Conservation (phyloP, 2,888 invertebrate genomes). For the Melipona bicolor region DNA sequence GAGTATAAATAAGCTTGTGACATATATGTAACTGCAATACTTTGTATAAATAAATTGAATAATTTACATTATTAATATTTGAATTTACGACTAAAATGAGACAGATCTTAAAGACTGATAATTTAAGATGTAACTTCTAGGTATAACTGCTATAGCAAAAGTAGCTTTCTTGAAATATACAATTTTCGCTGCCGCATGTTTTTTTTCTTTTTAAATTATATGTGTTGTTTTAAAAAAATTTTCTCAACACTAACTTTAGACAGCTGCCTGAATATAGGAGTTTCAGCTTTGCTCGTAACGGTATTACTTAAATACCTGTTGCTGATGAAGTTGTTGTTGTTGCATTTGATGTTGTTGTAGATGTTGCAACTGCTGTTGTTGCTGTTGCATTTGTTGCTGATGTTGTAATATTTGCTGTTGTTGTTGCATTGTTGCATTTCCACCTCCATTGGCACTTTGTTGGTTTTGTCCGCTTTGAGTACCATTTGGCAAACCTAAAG, state of each 20-base stretch:
- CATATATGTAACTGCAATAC: conserved; percentile 36
- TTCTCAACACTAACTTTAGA: conserved; percentile 34
- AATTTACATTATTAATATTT: conserved; percentile 36
- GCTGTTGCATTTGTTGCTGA: conserved; percentile 78
- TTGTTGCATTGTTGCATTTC: conserved; percentile 76
- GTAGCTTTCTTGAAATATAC: conserved; percentile 21
- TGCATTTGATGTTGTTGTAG: conserved; percentile 85
- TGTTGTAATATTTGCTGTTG: conserved; percentile 79
- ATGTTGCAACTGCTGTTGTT: conserved; percentile 86
- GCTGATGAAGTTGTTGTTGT: conserved; percentile 86
- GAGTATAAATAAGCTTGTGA: conserved; percentile 45
- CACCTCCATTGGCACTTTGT: conserved; percentile 76
- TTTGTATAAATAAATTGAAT: conserved; percentile 40
- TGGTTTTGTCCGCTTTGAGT: conserved; percentile 78
- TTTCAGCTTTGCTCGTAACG: conserved; percentile 60
- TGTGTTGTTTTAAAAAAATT: conserved; percentile 23
- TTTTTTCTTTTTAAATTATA: conserved; percentile 17
- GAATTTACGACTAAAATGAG: conserved; percentile 36
- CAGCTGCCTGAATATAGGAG: conserved; percentile 40
- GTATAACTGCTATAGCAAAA: conserved; percentile 22
- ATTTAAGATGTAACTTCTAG: conserved; percentile 34
- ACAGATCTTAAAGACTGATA: conserved; percentile 20
- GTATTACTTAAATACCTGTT: conserved; percentile 84
- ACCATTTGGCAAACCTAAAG: conserved; percentile 79
- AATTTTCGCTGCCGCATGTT: conserved; percentile 19